These are phyloP conservation scores for Nymphalis urticae DNA, from an alignment of 2,888 invertebrate species.

Conservation along the genomic window DNA sequence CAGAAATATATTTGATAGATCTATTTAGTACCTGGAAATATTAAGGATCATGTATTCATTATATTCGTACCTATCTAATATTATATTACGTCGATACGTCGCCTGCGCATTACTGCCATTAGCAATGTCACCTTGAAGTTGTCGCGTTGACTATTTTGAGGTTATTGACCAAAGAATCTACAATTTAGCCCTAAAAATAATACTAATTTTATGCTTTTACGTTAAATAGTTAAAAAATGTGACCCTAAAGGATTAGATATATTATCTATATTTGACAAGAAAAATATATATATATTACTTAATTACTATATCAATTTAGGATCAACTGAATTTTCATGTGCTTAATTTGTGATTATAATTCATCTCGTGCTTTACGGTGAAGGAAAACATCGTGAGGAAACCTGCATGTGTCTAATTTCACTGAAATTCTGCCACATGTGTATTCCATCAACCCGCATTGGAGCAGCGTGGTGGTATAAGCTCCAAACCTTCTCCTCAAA, in stretches of 20 bases:
- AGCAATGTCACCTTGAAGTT: constrained; percentile 31
- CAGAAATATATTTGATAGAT: not conserved
- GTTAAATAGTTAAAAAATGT: not conserved
- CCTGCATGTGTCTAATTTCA: too few species aligned
- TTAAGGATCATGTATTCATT: constrained; percentile 5
- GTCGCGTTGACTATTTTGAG: constrained; percentile 27
- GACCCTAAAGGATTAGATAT: not conserved
- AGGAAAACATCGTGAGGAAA: too few species aligned
- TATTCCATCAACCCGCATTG: too few species aligned
- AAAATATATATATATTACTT: too few species aligned
- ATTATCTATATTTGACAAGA: too few species aligned
- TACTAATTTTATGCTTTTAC: constrained; percentile 12
- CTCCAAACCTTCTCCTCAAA: too few species aligned
- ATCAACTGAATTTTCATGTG: too few species aligned
- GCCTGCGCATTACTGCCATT: constrained; percentile 31
- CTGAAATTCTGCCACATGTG: too few species aligned
- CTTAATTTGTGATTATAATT: too few species aligned
- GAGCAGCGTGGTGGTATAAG: too few species aligned
- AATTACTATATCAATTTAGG: too few species aligned
- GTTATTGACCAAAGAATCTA: constrained; percentile 34
- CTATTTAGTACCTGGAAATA: not conserved
- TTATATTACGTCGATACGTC: constrained; percentile 18
- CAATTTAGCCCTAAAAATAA: constrained; percentile 18
- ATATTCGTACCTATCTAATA: constrained; percentile 18
- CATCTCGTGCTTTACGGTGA: too few species aligned